phyloP scores from a whole-genome alignment of 2,888 invertebrate species.

The Drosophila austrosaltans region DNA sequence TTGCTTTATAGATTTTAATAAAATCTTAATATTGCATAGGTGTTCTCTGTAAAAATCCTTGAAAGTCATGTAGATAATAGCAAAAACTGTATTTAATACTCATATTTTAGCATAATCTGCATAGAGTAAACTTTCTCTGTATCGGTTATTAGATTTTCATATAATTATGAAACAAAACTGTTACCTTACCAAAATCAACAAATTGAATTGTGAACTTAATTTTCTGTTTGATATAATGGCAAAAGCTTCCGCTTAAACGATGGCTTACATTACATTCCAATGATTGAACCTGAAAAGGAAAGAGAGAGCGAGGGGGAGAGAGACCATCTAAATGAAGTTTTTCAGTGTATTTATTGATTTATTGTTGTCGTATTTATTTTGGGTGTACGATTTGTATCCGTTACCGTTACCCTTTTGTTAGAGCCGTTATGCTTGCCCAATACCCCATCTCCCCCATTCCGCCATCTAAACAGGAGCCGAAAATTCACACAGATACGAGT shows the following conservation, averaged over 20 bases:
- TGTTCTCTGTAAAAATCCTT: no score
- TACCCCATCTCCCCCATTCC: background rate
- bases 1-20: no score
- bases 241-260: background rate
- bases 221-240: background rate
- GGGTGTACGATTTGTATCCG: conserved; percentile 56
- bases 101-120: no score
- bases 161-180: no score
- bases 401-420: conserved; percentile 4
- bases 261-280: background rate
- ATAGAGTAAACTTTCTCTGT: no score
- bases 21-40: no score
- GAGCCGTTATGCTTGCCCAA: background rate
- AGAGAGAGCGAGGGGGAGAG: conserved; percentile 12
- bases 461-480: conserved; percentile 16
- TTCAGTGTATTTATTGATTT: conserved; percentile 71
- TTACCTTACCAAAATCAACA: no score
- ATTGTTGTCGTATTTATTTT: conserved; percentile 68
- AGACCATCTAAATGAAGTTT: conserved; percentile 20
- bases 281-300: background rate
- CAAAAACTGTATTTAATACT: no score
- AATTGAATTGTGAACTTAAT: background rate
- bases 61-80: no score
- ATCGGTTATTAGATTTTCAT: no score
- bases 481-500: conserved; percentile 45